Conservation (phyloP, 2,113 vertebrate genomes). For the Pycnonotus jocosus region DNA sequence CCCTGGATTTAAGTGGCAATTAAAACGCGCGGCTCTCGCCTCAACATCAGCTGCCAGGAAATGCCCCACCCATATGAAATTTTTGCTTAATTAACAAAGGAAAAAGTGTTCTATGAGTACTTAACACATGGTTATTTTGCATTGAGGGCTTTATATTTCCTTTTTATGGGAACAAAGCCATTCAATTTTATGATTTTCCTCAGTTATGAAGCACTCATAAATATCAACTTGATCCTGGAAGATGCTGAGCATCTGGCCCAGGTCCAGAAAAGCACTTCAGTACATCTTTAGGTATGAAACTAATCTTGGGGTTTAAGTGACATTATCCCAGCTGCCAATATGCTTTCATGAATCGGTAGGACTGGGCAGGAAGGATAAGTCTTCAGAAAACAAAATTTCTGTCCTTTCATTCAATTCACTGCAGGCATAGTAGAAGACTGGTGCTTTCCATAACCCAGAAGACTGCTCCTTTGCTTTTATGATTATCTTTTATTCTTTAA, state of each 20-base stretch:
- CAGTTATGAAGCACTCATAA: neutral
- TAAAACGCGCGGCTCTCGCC: neutral
- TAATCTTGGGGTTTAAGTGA: neutral
- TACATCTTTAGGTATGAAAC: neutral
- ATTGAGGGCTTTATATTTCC: neutral
- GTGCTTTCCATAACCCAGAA: neutral
- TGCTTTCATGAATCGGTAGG: neutral
- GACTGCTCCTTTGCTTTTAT: neutral
- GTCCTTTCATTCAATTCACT: neutral
- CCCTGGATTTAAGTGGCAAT: conserved; percentile 17
- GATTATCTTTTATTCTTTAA: neutral
- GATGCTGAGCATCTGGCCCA: neutral
- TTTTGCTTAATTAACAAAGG: conserved; percentile 14
- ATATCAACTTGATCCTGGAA: conserved; percentile 5
- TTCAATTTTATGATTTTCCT: conserved; percentile 37
- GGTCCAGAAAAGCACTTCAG: conserved; percentile 35
- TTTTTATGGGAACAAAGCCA: neutral
- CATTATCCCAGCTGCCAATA: neutral
- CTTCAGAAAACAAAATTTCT: neutral
- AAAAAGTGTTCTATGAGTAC: neutral
- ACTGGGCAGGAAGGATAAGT: neutral
- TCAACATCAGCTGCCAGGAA: conserved; percentile 25
- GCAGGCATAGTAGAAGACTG: neutral
- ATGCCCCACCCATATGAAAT: neutral
- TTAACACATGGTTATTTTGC: conserved; percentile 10